Evolutionary conservation across 2,797 vertebrate genomes (phyloP).

Genomic region (Hippopotamyrus pictus): DNA sequence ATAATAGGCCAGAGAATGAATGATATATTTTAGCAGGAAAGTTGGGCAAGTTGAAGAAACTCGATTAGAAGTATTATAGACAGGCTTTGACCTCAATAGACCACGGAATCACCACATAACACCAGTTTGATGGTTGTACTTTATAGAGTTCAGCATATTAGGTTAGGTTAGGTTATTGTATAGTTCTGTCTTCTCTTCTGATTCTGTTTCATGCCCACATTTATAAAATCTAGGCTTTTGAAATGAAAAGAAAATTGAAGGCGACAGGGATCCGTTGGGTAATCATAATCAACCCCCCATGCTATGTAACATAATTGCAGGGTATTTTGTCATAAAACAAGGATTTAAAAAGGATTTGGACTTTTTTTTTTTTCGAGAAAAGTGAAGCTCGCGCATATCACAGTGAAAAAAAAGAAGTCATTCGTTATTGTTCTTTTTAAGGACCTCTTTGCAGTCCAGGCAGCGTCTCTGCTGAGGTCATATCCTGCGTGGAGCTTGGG

Average conservation of each 20-base stretch:
- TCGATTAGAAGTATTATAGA: slow-evolving; percentile 14
- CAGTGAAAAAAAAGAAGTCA: not conserved
- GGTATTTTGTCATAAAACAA: not conserved
- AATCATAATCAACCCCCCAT: slow-evolving; percentile 2
- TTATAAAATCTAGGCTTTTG: not conserved
- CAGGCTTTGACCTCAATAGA: not conserved
- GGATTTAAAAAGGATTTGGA: not conserved
- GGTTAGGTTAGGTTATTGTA: not conserved
- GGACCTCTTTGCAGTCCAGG: not conserved
- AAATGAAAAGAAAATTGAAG: not conserved
- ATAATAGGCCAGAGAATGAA: not conserved
- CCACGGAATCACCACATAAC: not conserved
- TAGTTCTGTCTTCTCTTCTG: not conserved
- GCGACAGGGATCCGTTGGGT: not conserved
- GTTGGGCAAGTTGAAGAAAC: not conserved
- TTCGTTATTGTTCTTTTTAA: not conserved
- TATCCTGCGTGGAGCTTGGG: not conserved
- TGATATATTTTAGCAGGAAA: slow-evolving; percentile 10
- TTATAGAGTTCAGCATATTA: not conserved
- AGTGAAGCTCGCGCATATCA: not conserved
- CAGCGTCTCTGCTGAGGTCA: not conserved
- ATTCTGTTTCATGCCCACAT: not conserved
- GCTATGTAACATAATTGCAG: not conserved
- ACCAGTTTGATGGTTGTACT: not conserved
- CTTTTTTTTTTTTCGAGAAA: not conserved